Base-by-base conservation (phyloP, 2,113 vertebrate species). In the Sardina pilchardus region DNA sequence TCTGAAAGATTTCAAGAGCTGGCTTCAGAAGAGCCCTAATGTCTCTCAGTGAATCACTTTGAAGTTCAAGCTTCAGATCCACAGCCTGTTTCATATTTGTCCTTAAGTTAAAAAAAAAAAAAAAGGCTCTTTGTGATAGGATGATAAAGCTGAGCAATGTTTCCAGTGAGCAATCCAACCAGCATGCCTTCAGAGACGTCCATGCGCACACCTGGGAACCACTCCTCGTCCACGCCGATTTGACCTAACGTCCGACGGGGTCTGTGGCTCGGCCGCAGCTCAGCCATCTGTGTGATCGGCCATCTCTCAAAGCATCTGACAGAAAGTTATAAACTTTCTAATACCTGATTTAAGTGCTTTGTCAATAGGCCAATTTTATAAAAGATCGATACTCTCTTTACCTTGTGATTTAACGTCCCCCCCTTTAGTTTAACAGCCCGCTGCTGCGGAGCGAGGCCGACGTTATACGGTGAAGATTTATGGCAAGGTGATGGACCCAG, bases 321-420 rank as follows among this genome's bases (percentile, higher is more conserved):
- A 86, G 88, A 89, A 21, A 87, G 75, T 87, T 91, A 86, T 87
- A 84, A 93, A 89, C 88, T 91, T 91, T 88, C 85, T 92, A 92
- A 84, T 92, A 92, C 91, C 83, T 84, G 88, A 92, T 93, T 91
- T 90, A 93, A 95, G 89, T 89, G 89, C 91, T 91, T 91, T 88
- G 92, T 94, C 95, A 94, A 94, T 96, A 92, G 92, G 83, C 89
- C 86, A 59, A 90, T 94, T 95, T 94, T 92, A 92, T 93, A 59
- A 90, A 88, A 88, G 83, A 91, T 93, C 91, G 90, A 93, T 95
- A 91, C 86, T 90, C 89, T 89, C 87, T 92, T 94, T 92, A 88
- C 63, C 81, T 86, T 92, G 92, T 92, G 84, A 93, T 91, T 90
- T 91, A 94, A 92, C 88, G 81, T n/a, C n/a, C 14, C 59, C 80